phyloP scores from a whole-genome alignment of 2,888 invertebrate species.

The Lymantria dispar region DNA sequence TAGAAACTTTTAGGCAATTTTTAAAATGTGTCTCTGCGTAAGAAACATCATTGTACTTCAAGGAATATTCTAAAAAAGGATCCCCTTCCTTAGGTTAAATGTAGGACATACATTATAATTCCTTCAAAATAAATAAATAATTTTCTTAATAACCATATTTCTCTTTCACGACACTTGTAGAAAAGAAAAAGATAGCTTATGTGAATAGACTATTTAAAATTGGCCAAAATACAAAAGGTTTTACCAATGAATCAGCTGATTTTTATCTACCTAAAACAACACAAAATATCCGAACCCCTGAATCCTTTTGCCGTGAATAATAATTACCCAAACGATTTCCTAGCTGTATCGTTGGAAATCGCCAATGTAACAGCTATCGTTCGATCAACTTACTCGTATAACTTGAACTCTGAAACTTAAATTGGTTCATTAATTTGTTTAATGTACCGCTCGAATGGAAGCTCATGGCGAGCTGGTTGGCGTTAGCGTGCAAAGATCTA shows the following conservation, averaged over 20 bases:
- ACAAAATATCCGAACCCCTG: constrained; percentile 38
- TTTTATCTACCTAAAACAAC: constrained; percentile 21
- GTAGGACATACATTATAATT: no score
- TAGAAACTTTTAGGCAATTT: no score
- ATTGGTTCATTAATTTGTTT: background rate
- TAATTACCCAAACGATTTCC: constrained; percentile 51
- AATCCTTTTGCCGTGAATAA: constrained; percentile 36
- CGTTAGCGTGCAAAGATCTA: constrained; percentile 53
- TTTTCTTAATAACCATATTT: no score
- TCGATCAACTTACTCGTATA: constrained; percentile 37
- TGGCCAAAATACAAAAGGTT: constrained; percentile 7
- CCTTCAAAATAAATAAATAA: no score
- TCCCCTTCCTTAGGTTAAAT: no score
- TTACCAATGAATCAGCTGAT: constrained; percentile 35
- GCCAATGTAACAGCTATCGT: constrained; percentile 22
- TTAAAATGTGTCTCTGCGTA: no score
- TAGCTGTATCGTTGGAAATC: constrained; percentile 52
- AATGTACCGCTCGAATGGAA: background rate
- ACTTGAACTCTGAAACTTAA: constrained; percentile 17
- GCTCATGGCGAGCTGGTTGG: constrained; percentile 32
- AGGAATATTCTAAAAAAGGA: no score
- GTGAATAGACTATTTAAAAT: no score
- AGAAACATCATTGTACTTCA: no score
- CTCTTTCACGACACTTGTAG: no score
- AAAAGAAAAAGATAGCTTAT: no score